phyloP scores from a whole-genome alignment of 1,140 invertebrate genomes.

The Anastrepha ludens region DNA sequence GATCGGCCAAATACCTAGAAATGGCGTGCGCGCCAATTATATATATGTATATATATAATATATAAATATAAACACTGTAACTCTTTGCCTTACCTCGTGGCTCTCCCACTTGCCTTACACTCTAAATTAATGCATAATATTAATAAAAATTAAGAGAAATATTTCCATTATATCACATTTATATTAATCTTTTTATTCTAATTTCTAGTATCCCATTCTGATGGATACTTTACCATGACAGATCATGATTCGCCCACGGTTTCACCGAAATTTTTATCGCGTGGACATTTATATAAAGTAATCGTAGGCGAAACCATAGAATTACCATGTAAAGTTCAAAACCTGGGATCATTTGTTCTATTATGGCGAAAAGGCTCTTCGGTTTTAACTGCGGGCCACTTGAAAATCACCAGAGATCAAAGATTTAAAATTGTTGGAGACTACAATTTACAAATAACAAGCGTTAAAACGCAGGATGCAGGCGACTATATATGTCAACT shows the following conservation, averaged over 20 bases:
- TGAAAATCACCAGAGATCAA: conserved; percentile 79
- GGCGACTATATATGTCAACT: conserved; percentile 77
- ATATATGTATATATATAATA: too few relatives aligned
- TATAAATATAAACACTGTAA: too few relatives aligned
- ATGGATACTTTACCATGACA: conserved; percentile 64
- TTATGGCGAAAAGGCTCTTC: conserved; percentile 79
- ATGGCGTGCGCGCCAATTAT: too few relatives aligned
- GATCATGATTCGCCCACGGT: conserved; percentile 67
- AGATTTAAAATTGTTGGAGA: conserved; percentile 78
- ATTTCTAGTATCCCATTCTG: conserved; percentile 59
- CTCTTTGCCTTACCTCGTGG: too few relatives aligned
- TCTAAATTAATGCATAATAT: neutral
- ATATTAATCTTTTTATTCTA: conserved; percentile 13
- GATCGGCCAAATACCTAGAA: too few relatives aligned
- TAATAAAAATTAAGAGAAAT: neutral
- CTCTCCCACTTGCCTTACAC: too few relatives aligned
- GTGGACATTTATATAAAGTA: conserved; percentile 83
- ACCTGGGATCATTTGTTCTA: conserved; percentile 79
- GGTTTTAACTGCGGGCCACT: conserved; percentile 78
- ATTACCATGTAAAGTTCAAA: conserved; percentile 85
- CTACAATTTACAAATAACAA: conserved; percentile 79
- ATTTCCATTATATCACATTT: too few relatives aligned
- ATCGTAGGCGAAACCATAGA: conserved; percentile 85
- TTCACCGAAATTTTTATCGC: conserved; percentile 81
- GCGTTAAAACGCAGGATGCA: conserved; percentile 76